Conservation (phyloP, 1,140 invertebrate species). For the Cotesia typhae region DNA sequence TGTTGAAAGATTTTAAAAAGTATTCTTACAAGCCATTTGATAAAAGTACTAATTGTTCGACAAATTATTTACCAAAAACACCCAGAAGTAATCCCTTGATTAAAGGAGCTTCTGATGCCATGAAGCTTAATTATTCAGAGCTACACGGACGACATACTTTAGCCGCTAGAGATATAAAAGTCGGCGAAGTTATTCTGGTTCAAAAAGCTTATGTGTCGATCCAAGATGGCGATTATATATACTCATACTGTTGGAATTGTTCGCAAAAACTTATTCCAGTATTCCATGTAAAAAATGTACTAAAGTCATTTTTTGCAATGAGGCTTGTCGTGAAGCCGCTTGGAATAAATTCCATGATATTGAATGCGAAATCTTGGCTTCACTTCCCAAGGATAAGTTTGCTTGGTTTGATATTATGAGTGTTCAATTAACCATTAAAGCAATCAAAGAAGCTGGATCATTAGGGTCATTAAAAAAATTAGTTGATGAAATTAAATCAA, state of each 20-base stretch:
- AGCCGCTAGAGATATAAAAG: slow-evolving; percentile 69
- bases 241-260: slow-evolving; percentile 81
- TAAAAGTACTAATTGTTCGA: no score
- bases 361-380: slow-evolving; percentile 74
- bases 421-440: slow-evolving; percentile 70
- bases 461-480: no score
- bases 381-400: slow-evolving; percentile 68
- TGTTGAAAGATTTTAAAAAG: no score
- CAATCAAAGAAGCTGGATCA: slow-evolving; percentile 39
- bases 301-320: slow-evolving; percentile 74
- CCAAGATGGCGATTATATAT: slow-evolving; percentile 68
- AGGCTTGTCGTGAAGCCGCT: slow-evolving; percentile 71
- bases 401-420: slow-evolving; percentile 73
- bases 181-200: slow-evolving; percentile 78
- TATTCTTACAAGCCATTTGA: no score
- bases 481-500: no score
- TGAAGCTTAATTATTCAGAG: slow-evolving; percentile 39
- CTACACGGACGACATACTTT: slow-evolving; percentile 72
- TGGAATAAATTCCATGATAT: slow-evolving; percentile 73
- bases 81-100: no score
- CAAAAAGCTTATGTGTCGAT: slow-evolving; percentile 79
- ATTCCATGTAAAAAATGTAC: slow-evolving; percentile 73
- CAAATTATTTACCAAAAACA: no score
- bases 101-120: slow-evolving; percentile 13
- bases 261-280: slow-evolving; percentile 68